Evolutionary conservation across 2,888 invertebrate species (phyloP).

Genomic region (Galerucella pusilla): DNA sequence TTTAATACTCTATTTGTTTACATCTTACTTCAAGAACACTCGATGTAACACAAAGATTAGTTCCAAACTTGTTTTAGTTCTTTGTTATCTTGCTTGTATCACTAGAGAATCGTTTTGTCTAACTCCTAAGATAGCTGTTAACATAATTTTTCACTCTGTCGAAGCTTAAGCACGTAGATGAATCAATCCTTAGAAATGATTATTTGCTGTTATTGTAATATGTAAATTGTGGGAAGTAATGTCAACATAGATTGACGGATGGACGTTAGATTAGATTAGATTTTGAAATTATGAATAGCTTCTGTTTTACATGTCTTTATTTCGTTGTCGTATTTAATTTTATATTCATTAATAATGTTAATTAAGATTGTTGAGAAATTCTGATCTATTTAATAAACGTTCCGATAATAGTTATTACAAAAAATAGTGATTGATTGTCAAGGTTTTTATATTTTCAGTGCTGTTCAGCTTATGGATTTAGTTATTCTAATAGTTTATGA

Average conservation of each 20-base stretch:
- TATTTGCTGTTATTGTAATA: constrained; percentile 20
- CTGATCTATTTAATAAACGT: not conserved
- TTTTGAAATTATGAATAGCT: constrained; percentile 16
- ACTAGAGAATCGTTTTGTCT: constrained; percentile 31
- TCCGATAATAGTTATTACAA: not conserved
- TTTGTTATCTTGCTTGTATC: constrained; percentile 33
- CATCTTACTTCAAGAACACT: constrained; percentile 12
- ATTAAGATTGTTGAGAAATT: not conserved
- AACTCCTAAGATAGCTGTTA: constrained; percentile 26
- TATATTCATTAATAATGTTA: not conserved
- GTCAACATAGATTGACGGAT: constrained; percentile 11
- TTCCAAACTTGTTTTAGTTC: constrained; percentile 21
- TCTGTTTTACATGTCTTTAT: constrained; percentile 10
- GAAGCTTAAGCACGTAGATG: constrained; percentile 20
- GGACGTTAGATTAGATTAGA: constrained; percentile 3
- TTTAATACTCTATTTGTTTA: constrained; percentile 29
- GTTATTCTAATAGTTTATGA: no score
- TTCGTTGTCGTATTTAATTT: not conserved
- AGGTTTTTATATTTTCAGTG: no score
- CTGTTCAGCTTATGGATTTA: no score
- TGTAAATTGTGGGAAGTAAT: constrained; percentile 26
- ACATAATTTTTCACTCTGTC: constrained; percentile 32
- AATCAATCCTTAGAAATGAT: constrained; percentile 15
- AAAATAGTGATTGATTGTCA: not conserved
- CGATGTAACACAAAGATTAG: constrained; percentile 13